Conservation (phyloP, 2,888 invertebrate species). For the Bruchidius siliquastri region DNA sequence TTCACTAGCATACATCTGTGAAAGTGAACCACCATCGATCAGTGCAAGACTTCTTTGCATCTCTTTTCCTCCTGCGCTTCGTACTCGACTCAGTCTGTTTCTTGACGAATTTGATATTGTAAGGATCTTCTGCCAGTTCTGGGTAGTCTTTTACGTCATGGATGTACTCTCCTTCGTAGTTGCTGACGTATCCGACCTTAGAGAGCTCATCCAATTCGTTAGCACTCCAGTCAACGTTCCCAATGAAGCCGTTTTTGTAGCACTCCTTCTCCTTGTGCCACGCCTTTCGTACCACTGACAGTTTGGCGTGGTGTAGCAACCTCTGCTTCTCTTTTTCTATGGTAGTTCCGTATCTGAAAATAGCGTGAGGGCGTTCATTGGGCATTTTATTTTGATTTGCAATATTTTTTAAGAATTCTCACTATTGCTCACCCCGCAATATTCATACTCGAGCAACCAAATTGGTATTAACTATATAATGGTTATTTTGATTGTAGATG, state of each 20-base stretch:
- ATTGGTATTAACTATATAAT: too few species aligned
- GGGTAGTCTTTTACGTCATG: conserved; percentile 88
- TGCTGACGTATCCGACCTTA: conserved; percentile 76
- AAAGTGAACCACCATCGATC: conserved; percentile 49
- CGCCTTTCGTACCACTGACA: conserved; percentile 81
- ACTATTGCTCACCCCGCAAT: too few species aligned
- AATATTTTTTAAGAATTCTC: too few species aligned
- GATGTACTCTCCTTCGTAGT: conserved; percentile 87
- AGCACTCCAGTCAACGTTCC: conserved; percentile 79
- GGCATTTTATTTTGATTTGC: neutral
- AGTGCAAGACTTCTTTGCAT: conserved; percentile 39
- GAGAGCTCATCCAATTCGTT: conserved; percentile 85
- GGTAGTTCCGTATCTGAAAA: conserved; percentile 87
- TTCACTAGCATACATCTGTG: conserved; percentile 45
- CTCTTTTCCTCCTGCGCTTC: conserved; percentile 69
- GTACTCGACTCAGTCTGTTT: conserved; percentile 69
- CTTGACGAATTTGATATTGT: conserved; percentile 86
- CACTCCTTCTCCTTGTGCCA: conserved; percentile 91
- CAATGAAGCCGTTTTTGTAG: conserved; percentile 70
- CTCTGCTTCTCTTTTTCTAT: conserved; percentile 85
- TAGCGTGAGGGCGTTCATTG: neutral
- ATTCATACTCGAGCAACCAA: too few species aligned
- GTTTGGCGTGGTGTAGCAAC: conserved; percentile 84
- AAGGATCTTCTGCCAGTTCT: conserved; percentile 92
- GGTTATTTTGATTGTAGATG: too few species aligned